Conservation (phyloP, 2,797 vertebrate species). For the Gadopsis bispinosus region DNA sequence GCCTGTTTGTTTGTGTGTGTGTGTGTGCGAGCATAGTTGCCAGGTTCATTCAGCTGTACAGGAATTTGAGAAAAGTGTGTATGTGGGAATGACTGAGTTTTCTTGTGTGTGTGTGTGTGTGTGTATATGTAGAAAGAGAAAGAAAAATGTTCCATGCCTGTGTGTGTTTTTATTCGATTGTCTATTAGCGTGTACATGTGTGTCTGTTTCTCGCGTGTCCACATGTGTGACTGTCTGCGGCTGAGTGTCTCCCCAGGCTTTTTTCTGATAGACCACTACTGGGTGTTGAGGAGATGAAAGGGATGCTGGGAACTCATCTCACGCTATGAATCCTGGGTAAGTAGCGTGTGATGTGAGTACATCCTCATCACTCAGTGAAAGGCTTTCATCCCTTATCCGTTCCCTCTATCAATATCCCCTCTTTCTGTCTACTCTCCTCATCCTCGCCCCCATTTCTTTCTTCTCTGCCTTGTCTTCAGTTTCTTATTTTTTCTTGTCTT, state of each 20-base stretch:
- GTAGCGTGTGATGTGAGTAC: slow-evolving; percentile 79
- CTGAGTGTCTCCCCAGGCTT: slow-evolving; percentile 69
- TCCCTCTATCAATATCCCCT: slow-evolving; percentile 66
- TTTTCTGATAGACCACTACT: slow-evolving; percentile 75
- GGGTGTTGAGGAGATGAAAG: slow-evolving; percentile 82
- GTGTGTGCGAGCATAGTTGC: slow-evolving; percentile 5
- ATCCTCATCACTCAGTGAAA: slow-evolving; percentile 77
- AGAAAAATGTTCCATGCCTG: background rate
- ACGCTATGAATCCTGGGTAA: slow-evolving; percentile 82
- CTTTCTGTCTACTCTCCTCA: slow-evolving; percentile 50
- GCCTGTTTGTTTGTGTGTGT: slow-evolving; percentile 14
- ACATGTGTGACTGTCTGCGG: slow-evolving; percentile 55
- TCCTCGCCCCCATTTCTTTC: slow-evolving; percentile 49
- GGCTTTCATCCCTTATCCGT: slow-evolving; percentile 79
- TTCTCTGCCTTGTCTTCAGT: slow-evolving; percentile 41
- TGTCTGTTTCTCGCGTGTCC: slow-evolving; percentile 24
- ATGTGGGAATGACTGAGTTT: slow-evolving; percentile 4
- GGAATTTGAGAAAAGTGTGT: slow-evolving; percentile 23
- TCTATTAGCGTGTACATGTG: slow-evolving; percentile 48
- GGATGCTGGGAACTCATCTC: slow-evolving; percentile 82
- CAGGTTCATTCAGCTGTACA: slow-evolving; percentile 6
- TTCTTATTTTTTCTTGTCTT: slow-evolving; percentile 30
- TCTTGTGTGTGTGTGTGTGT: slow-evolving; percentile 22
- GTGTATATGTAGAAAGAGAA: slow-evolving; percentile 3
- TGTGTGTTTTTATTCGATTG: slow-evolving; percentile 38